Percentiles rank a stretch among this genome's conserved stretches.
These are phyloP conservation scores for Chaetorhynchus papuensis DNA, from an alignment of 2,113 vertebrate genomes.

Conservation along the genomic window DNA sequence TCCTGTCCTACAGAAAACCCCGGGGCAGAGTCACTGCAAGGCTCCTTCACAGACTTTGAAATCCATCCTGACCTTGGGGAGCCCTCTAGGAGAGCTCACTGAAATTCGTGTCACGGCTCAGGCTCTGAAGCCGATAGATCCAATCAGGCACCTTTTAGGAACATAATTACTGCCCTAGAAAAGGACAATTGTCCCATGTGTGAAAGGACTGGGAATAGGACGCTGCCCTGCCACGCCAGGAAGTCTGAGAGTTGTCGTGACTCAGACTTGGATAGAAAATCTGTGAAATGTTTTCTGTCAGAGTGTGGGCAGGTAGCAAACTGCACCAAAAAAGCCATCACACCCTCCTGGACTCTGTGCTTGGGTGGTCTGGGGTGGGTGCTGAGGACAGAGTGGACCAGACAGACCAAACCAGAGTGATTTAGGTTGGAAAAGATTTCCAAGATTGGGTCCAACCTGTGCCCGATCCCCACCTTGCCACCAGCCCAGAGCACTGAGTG, in stretches of 20 bases:
- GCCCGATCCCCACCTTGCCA: fast-evolving
- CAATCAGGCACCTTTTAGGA: neutral
- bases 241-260: neutral
- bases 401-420: neutral
- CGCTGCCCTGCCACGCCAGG: neutral
- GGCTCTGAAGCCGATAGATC: neutral
- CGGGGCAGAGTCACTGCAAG: neutral
- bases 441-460: neutral
- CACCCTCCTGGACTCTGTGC: neutral
- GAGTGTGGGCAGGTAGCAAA: neutral
- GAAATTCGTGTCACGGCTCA: neutral
- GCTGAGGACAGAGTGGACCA: neutral
- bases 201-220: neutral
- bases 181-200: neutral
- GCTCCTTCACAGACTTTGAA: neutral
- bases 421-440: neutral
- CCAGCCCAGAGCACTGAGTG: neutral
- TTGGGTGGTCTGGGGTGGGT: neutral
- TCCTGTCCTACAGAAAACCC: neutral
- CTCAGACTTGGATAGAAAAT: neutral
- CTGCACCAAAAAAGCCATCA: neutral
- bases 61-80: neutral
- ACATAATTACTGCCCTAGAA: neutral
- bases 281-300: neutral
- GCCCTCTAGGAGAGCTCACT: neutral